A percentile compares a stretch with the other conserved stretches of the same genome.
Conservation (phyloP, 2,888 invertebrate genomes). For the Cremastobaeus sp. region DNA sequence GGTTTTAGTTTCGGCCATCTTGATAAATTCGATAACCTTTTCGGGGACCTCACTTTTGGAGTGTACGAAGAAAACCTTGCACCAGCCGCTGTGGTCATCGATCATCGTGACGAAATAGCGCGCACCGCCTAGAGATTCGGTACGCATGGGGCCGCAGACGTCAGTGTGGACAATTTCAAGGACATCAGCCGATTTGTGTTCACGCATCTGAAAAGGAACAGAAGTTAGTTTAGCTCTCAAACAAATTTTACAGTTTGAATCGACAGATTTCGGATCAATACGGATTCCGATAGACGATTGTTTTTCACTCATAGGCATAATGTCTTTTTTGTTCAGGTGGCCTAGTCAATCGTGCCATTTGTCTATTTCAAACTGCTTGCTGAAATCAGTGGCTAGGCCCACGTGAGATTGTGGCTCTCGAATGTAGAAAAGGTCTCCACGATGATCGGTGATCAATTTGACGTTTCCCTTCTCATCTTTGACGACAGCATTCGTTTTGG, state of each 20-base stretch:
- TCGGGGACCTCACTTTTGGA: neutral
- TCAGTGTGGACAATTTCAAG: constrained; percentile 14
- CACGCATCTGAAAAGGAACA: constrained; percentile 3
- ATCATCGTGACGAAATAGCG: constrained; percentile 8
- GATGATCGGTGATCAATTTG: neutral
- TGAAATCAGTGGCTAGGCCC: neutral
- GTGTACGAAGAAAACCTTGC: constrained; percentile 1
- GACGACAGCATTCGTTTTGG: constrained; percentile 34
- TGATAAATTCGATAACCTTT: constrained; percentile 6
- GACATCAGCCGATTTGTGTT: neutral
- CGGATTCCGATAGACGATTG: neutral
- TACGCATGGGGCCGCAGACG: constrained; percentile 15
- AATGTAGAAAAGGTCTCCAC: neutral
- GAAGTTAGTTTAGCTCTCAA: constrained; percentile 7
- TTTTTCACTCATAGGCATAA: neutral
- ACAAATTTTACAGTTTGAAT: neutral
- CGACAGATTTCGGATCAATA: neutral
- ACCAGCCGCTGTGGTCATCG: constrained; percentile 11
- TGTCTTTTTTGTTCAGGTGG: constrained; percentile 8
- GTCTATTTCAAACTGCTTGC: constrained; percentile 5
- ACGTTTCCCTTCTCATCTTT: neutral
- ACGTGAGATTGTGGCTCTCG: neutral
- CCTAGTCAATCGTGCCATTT: constrained; percentile 10
- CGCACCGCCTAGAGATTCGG: constrained; percentile 4
- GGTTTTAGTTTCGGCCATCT: constrained; percentile 25